Percentiles rank a stretch among this genome's conserved stretches.
Evolutionary conservation across 1,140 invertebrate genomes (phyloP).

Genomic region (Zeugodacus cucurbitae): DNA sequence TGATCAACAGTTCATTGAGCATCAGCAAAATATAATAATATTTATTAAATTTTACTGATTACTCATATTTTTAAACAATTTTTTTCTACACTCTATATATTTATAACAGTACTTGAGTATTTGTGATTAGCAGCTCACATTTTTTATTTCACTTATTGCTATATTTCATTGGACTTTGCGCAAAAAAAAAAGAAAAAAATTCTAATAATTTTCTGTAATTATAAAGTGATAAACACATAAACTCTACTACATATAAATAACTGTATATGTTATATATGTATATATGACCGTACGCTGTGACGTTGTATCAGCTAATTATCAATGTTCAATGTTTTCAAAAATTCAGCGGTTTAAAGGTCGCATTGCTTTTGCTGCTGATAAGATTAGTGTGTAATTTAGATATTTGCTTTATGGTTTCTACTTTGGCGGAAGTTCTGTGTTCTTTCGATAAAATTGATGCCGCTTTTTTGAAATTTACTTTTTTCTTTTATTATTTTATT

Average conservation of each 20-base stretch:
- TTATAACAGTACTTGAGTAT: neutral
- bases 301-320: too few relatives aligned
- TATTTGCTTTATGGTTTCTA: neutral
- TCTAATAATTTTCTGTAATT: too few relatives aligned
- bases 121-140: neutral
- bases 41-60: neutral
- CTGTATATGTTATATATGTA: too few relatives aligned
- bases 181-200: too few relatives aligned
- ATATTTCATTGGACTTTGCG: neutral
- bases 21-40: neutral
- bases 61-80: neutral
- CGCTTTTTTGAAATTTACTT: too few relatives aligned
- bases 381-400: neutral
- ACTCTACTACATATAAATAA: too few relatives aligned
- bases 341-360: neutral
- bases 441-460: neutral
- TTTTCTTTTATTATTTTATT: too few relatives aligned
- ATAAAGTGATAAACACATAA: too few relatives aligned
- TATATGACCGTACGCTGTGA: too few relatives aligned
- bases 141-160: neutral
- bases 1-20: neutral
- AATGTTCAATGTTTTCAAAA: too few relatives aligned
- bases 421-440: neutral
- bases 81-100: neutral
- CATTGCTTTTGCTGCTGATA: neutral